Evolutionary conservation across 2,113 vertebrate genomes (phyloP).

Genomic region (Pholis gunnellus): DNA sequence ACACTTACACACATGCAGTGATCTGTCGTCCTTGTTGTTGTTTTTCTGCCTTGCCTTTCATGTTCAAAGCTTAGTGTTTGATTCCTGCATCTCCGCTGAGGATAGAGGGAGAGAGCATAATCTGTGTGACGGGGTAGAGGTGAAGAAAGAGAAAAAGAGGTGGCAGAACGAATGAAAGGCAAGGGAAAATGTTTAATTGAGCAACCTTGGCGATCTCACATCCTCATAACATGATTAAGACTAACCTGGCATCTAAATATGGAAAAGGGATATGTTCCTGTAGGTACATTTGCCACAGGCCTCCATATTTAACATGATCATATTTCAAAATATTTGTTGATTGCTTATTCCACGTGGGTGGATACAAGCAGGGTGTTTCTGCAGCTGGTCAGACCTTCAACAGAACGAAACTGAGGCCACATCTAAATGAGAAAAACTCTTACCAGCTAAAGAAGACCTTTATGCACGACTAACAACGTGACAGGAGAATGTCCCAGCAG

Average conservation of each 20-base stretch:
- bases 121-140: conserved; percentile 77
- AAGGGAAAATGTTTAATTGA: conserved; percentile 78
- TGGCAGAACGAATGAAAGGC: conserved; percentile 77
- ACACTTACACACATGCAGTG: conserved; percentile 59
- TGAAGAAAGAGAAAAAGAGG: conserved; percentile 74
- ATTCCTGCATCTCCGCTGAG: conserved; percentile 68
- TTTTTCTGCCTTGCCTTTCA: conserved; percentile 77
- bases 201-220: conserved; percentile 76
- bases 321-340: conserved; percentile 69
- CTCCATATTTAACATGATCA: conserved; percentile 70
- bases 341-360: conserved; percentile 66
- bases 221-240: conserved; percentile 75
- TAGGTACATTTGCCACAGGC: conserved; percentile 66
- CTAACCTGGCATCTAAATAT: conserved; percentile 79
- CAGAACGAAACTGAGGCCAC: conserved; percentile 26
- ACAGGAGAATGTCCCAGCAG: not conserved
- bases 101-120: conserved; percentile 71
- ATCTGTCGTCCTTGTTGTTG: conserved; percentile 79
- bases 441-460: not conserved
- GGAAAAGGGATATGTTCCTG: conserved; percentile 60
- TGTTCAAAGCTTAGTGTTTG: conserved; percentile 79
- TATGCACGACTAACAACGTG: not conserved
- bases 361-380: conserved; percentile 46
- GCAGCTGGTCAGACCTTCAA: conserved; percentile 3
- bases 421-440: conserved; percentile 17